phyloP scores from a whole-genome alignment of 2,113 vertebrate species.

The Rhodinocichla rosea region DNA sequence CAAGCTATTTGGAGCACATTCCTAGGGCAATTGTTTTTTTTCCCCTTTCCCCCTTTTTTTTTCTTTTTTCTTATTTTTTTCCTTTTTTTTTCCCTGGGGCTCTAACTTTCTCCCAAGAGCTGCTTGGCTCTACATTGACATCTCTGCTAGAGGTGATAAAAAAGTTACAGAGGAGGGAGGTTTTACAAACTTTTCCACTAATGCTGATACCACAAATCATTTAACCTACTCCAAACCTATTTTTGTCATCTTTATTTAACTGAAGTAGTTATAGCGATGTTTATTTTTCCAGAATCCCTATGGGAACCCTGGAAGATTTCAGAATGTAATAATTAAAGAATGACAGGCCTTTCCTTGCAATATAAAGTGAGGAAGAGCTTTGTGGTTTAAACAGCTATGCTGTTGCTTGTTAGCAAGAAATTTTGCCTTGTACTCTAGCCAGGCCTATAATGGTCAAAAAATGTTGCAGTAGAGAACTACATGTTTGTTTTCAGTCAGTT shows the following conservation, averaged over 20 bases:
- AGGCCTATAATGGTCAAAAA: conserved; percentile 47
- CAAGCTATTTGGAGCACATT: conserved; percentile 17
- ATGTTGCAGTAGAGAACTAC: not conserved
- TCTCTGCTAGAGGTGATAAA: not conserved
- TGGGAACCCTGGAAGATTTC: conserved; percentile 55
- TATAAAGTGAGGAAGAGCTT: conserved; percentile 37
- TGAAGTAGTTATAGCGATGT: not conserved
- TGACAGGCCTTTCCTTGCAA: conserved; percentile 21
- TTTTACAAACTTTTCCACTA: not conserved
- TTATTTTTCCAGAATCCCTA: conserved; percentile 54
- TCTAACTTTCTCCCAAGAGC: not conserved
- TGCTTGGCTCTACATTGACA: not conserved
- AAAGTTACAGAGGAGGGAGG: not conserved
- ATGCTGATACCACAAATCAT: not conserved
- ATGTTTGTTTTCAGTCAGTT: conserved; percentile 25
- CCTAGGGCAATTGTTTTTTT: not conserved
- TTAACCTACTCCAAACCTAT: not conserved
- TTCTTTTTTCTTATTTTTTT: too few relatives aligned
- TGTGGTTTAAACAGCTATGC: conserved; percentile 43
- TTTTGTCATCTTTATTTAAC: not conserved
- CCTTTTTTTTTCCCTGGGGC: not conserved
- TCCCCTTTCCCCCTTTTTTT: not conserved
- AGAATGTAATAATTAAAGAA: conserved; percentile 45
- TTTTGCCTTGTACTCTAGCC: conserved; percentile 22
- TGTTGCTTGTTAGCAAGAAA: conserved; percentile 53